These are phyloP conservation scores for Sitodiplosis mosellana DNA, from an alignment of 1,140 invertebrate genomes.

Conservation along the genomic window DNA sequence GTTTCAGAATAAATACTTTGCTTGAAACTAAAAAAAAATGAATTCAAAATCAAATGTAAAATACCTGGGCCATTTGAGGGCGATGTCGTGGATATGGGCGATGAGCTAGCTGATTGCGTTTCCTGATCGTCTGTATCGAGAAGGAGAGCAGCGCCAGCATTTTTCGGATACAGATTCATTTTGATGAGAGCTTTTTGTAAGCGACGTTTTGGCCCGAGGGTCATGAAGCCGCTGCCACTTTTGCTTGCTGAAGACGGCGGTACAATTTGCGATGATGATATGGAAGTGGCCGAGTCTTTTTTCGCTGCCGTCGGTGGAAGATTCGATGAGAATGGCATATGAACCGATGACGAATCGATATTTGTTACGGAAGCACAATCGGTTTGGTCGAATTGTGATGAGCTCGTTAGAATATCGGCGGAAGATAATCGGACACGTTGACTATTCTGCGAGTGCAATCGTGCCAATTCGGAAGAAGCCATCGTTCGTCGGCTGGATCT, in stretches of 20 bases:
- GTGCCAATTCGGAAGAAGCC: slow-evolving; percentile 5
- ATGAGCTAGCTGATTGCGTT: neutral
- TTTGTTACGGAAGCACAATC: neutral
- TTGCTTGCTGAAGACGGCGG: slow-evolving; percentile 19
- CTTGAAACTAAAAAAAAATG: neutral
- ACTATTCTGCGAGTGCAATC: slow-evolving; percentile 8
- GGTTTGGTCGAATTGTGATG: neutral
- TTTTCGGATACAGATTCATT: slow-evolving; percentile 80
- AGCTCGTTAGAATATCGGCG: slow-evolving; percentile 8
- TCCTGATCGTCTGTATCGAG: neutral
- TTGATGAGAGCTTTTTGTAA: slow-evolving; percentile 78
- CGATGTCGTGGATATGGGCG: slow-evolving; percentile 4
- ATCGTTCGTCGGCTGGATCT: slow-evolving; percentile 21
- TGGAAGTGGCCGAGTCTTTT: neutral
- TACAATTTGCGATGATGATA: neutral
- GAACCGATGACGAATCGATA: neutral
- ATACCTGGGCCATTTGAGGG: neutral
- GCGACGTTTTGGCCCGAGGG: slow-evolving; percentile 61
- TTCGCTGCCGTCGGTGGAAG: neutral
- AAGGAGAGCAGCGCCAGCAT: slow-evolving; percentile 22
- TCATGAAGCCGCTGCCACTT: slow-evolving; percentile 66
- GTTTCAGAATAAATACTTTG: no score
- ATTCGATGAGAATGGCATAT: neutral
- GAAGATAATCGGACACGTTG: slow-evolving; percentile 12
- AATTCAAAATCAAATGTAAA: neutral